Percentiles rank a stretch among this genome's conserved stretches.
These are phyloP conservation scores for Puma concolor DNA, from an alignment of 2,113 vertebrate genomes.

Conservation along the genomic window DNA sequence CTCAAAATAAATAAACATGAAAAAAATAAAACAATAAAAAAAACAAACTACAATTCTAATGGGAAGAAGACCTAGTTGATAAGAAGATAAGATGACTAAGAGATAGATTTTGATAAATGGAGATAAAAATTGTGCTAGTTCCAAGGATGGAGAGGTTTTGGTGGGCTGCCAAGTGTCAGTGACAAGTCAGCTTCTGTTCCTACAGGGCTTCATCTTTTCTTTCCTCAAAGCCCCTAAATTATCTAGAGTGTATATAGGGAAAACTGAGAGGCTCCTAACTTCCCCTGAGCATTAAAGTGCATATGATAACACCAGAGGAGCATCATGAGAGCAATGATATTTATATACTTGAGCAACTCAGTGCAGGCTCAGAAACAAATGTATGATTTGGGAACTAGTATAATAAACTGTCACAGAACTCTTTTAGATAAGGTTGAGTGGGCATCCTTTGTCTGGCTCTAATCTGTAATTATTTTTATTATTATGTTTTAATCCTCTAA, in stretches of 20 bases:
- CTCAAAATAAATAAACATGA: no score
- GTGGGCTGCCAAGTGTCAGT: neutral
- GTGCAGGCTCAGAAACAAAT: neutral
- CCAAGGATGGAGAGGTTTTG: neutral
- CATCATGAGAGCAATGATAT: neutral
- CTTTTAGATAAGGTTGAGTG: neutral
- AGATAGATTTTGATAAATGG: neutral
- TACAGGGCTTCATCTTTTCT: neutral
- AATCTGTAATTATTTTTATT: slow-evolving; percentile 54
- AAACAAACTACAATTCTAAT: neutral
- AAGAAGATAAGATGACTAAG: neutral
- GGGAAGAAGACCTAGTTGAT: neutral
- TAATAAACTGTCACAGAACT: neutral
- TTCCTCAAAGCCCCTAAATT: neutral
- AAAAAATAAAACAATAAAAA: no score
- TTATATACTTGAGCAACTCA: neutral
- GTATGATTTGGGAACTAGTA: neutral
- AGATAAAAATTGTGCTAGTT: neutral
- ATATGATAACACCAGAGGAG: neutral
- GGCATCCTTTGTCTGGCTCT: slow-evolving; percentile 4
- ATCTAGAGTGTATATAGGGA: neutral
- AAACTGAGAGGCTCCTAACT: neutral
- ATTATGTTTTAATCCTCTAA: slow-evolving; percentile 63
- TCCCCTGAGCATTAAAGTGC: neutral
- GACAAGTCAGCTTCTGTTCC: neutral